Percentiles rank a stretch among this genome's conserved stretches.
phyloP scores from a whole-genome alignment of 2,113 vertebrate species.

The Mohoua ochrocephala region DNA sequence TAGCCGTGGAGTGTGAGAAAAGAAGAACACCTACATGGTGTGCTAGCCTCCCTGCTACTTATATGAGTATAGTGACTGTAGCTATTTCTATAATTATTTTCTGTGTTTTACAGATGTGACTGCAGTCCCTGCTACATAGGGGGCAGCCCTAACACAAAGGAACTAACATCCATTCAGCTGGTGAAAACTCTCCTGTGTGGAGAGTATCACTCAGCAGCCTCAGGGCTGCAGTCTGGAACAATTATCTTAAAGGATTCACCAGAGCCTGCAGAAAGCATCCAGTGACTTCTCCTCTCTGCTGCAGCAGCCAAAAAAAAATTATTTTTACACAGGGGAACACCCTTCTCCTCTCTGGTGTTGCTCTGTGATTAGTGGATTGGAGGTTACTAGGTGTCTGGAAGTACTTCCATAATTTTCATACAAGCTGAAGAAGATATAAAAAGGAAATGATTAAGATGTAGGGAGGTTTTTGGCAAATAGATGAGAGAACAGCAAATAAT shows the following conservation, averaged over 20 bases:
- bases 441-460: neutral
- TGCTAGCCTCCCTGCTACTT: neutral
- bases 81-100: neutral
- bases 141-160: neutral
- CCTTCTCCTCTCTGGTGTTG: neutral
- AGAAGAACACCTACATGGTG: neutral
- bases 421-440: neutral
- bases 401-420: neutral
- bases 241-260: neutral
- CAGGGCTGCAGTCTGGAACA: neutral
- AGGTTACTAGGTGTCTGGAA: neutral
- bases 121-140: neutral
- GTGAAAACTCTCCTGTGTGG: neutral
- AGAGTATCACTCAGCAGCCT: neutral
- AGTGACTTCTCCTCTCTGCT: neutral
- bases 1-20: neutral
- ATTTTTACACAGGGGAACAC: neutral
- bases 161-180: neutral
- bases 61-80: neutral
- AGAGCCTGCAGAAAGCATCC: neutral
- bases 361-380: neutral
- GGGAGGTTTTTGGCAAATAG: neutral
- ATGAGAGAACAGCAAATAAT: neutral
- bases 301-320: neutral
- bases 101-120: neutral